Evolutionary conservation across 2,113 vertebrate genomes (phyloP), one percentile per base, ranked within the genome.

Genomic region (Procavia capensis): DNA sequence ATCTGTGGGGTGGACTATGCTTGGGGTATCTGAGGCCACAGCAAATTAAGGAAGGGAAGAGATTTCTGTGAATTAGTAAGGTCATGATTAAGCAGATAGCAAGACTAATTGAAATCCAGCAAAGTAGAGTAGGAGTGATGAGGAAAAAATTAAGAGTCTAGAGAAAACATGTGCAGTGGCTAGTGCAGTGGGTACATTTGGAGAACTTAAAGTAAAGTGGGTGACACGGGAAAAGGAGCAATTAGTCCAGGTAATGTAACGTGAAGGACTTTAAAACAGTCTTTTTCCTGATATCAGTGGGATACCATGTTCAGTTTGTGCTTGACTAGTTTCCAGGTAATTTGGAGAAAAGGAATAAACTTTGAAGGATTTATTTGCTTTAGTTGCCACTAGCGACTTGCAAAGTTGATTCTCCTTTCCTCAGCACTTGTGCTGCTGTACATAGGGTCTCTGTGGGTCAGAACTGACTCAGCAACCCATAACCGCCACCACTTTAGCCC

Each of bases 121-220:
- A 61, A 59, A 8, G 5, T 24, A 39, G n/a, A 2, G 17, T 2
- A 0, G 31, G 1, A 43, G 0, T 34, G 36, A 29, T 22, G 16
- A 85, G 34, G 25, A 7, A 2, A 31, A 16, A 70, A 41, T 34
- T 25, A n/a, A 0, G 24, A 20, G 54, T 29, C 22, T 9, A 82
- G 24, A 47, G 47, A 29, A 61, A 7, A 2, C 3, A 43, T 2
- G 24, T 34, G 31, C 43, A 1, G 34, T 36, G 14, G 31, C 85
- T n/a, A 2, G 41, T 47, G 10, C 20, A 39, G 57, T n/a, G n/a
- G 9, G 3, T 72, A 0, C 9, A 19, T 41, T 31, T 57, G 57
- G 79, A 81, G 64, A 90, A 27, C 1, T n/a, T 54, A 47, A 93
- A 43, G 57, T 31, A 50, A 27, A n/a, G 3, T 14, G 8, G 34